phyloP scores from a whole-genome alignment of 2,797 vertebrate species.

The Acrocephalus scirpaceus region DNA sequence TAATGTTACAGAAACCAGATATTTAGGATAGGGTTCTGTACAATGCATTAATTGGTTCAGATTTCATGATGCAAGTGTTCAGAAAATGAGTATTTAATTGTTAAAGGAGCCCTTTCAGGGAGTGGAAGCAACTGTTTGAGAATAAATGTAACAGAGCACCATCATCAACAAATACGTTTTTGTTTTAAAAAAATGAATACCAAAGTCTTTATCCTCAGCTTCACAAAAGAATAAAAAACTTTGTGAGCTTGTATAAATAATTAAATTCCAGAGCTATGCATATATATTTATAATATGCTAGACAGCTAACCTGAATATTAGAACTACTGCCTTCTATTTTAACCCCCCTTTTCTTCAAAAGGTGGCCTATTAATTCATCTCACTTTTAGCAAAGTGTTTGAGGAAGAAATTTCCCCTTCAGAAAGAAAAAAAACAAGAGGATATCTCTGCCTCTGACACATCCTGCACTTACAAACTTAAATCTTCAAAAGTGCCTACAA shows the following conservation, averaged over 20 bases:
- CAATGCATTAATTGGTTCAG: not conserved
- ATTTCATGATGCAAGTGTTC: not conserved
- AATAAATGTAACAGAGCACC: not conserved
- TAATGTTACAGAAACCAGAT: not conserved
- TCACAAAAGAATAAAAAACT: not conserved
- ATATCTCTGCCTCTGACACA: not conserved
- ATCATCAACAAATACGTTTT: not conserved
- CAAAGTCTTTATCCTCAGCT: not conserved
- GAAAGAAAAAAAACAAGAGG: not conserved
- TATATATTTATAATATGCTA: not conserved
- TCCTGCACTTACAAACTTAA: not conserved
- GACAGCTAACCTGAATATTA: not conserved
- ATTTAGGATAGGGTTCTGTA: not conserved
- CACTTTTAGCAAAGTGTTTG: not conserved
- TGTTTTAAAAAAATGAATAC: not conserved
- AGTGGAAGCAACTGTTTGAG: not conserved
- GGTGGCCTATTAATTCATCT: not conserved
- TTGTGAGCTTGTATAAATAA: not conserved
- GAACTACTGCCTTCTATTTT: not conserved
- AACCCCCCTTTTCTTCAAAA: not conserved
- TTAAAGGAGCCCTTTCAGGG: not conserved
- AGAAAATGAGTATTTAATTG: not conserved
- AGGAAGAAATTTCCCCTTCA: not conserved
- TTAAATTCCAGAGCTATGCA: not conserved
- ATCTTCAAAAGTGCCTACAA: not conserved